Evolutionary conservation across 2,888 invertebrate genomes (phyloP).

Genomic region (Trypoxylon attenuatum): DNA sequence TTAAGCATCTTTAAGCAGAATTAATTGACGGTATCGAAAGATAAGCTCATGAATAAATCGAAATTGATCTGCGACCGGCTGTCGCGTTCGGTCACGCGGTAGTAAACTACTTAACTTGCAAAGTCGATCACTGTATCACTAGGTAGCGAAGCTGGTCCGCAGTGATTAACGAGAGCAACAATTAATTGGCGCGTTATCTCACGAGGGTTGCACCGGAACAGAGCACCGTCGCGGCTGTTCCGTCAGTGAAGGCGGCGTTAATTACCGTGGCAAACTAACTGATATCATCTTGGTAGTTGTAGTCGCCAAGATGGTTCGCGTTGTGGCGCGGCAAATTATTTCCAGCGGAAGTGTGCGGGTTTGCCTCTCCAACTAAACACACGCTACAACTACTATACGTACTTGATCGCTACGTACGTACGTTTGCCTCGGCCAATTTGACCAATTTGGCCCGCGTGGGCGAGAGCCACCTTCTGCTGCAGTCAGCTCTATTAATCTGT

Average conservation of each 20-base stretch:
- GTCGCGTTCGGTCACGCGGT: no score
- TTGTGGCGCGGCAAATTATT: slow-evolving; percentile 40
- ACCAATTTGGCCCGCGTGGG: neutral
- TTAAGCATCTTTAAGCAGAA: no score
- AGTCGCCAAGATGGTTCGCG: slow-evolving; percentile 24
- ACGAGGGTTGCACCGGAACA: slow-evolving; percentile 24
- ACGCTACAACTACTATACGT: no score
- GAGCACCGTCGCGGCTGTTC: slow-evolving; percentile 22
- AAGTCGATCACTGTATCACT: slow-evolving; percentile 15
- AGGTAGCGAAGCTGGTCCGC: slow-evolving; percentile 12
- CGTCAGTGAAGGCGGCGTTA: slow-evolving; percentile 46
- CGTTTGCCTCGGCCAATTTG: neutral
- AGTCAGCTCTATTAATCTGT: no score
- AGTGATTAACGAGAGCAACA: slow-evolving; percentile 38
- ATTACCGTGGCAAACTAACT: slow-evolving; percentile 67
- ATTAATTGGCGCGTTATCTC: slow-evolving; percentile 40
- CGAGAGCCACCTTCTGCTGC: no score
- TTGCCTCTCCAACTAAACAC: neutral
- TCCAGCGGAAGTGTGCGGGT: slow-evolving; percentile 45
- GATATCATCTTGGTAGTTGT: slow-evolving; percentile 57
- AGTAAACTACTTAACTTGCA: no score
- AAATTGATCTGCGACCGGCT: no score
- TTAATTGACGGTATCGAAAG: no score
- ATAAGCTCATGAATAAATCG: no score
- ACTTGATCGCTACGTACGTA: no score